Evolutionary conservation across 2,113 vertebrate species (phyloP), one percentile per base, ranked within the genome.

Genomic region (Mirounga angustirostris): DNA sequence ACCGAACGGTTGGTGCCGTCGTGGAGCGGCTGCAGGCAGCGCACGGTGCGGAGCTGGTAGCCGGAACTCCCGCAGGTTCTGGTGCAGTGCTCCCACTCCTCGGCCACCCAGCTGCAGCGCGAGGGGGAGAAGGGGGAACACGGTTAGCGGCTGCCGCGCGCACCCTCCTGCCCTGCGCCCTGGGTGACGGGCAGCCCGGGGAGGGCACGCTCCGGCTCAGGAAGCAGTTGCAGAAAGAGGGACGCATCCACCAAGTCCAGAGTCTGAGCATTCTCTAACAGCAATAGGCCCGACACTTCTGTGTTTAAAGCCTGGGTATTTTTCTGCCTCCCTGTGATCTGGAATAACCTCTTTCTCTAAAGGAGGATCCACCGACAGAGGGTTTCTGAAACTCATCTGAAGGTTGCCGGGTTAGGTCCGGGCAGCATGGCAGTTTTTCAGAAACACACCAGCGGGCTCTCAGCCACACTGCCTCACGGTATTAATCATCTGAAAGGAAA

Each of bases 11-110:
- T 99, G 82, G 98, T 97, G 18, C 99, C 99, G 0, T 99, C 99
- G 0, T 98, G 99, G 1, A 99, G 99, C 0, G 98, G 98, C 94
- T 99, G 99, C 0, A 99, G 56, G 93, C 99, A 99, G 65, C 99
- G 99, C 19, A 99, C 99, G 0, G 99, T 99, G n/a, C 99, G 99
- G 14, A 99, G 99, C 98, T 99, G 99, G 71, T 99, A 99, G 54
- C 99, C 99, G 0, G 99, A 99, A 36, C 82, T 99, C 78, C 99
- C 99, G 2, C 99, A 99, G 69, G 99, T 99, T 96, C 99, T 99
- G n/a, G 99, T 99, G 92, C 99, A 99, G 78, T 99, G 98, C 22
- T 99, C 99, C 99, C 99, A 99, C 9, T 99, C 99, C 0, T 99
- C 99, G 2, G 99, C 98, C 12, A 98, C 98, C 99, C 99, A 99